A percentile compares a stretch with the other conserved stretches of the same genome.
Conservation (phyloP, 2,797 vertebrate species). For the Sebastes hubbsi region DNA sequence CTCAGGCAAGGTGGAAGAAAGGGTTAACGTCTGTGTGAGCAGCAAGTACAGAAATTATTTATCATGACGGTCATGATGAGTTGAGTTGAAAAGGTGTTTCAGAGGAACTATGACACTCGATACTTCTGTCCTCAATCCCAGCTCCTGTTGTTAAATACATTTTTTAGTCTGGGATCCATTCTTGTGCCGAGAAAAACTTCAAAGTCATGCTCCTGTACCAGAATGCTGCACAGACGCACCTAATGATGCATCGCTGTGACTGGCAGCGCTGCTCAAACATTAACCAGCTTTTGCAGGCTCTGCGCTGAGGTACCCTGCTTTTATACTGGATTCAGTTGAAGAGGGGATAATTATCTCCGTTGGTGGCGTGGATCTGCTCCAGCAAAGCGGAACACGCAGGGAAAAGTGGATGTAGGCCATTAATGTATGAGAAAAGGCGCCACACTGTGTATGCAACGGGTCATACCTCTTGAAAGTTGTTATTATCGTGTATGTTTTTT, state of each 20-base stretch:
- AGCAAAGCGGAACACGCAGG: slow-evolving; percentile 15
- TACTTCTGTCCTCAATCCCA: neutral
- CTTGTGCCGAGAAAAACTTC: slow-evolving; percentile 19
- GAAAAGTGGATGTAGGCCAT: slow-evolving; percentile 8
- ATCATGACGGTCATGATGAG: neutral
- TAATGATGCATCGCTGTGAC: slow-evolving; percentile 36
- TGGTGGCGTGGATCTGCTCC: slow-evolving; percentile 32
- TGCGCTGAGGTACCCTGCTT: neutral
- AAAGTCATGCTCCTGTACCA: slow-evolving; percentile 6
- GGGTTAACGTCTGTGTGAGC: neutral
- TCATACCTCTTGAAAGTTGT: slow-evolving; percentile 12
- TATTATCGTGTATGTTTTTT: neutral
- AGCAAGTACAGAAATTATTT: neutral
- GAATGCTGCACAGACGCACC: slow-evolving; percentile 25
- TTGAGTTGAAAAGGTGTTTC: slow-evolving; percentile 13
- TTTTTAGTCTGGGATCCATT: slow-evolving; percentile 4
- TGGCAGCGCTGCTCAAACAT: slow-evolving; percentile 36
- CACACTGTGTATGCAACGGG: neutral
- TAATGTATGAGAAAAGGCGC: slow-evolving; percentile 11
- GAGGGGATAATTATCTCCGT: slow-evolving; percentile 42
- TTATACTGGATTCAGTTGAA: slow-evolving; percentile 22
- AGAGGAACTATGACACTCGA: neutral
- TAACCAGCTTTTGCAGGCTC: slow-evolving; percentile 21
- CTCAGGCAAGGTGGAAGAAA: neutral
- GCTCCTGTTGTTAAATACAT: neutral